Conservation (phyloP, 2,888 invertebrate genomes). For the Eucriotettix oculatus region DNA sequence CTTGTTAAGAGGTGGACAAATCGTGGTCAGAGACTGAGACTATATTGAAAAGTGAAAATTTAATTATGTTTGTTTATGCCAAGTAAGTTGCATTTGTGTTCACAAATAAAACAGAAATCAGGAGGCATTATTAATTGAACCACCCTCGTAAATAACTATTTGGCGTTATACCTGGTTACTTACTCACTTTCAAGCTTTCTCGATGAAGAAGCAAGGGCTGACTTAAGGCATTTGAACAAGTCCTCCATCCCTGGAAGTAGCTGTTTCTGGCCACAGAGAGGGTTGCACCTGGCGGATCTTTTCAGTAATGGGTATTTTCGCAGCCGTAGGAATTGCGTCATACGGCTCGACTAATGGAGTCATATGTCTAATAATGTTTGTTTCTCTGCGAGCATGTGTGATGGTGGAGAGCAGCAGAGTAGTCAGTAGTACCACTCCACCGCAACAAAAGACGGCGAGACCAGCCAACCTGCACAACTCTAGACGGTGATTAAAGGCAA, state of each 20-base stretch:
- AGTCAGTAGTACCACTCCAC: slow-evolving; percentile 27
- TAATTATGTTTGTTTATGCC: too few relatives aligned
- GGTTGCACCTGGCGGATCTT: slow-evolving; percentile 18
- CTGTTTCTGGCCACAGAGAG: slow-evolving; percentile 14
- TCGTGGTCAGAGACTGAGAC: too few relatives aligned
- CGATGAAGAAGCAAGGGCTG: too few relatives aligned
- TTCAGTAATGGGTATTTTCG: slow-evolving; percentile 16
- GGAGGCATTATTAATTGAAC: too few relatives aligned
- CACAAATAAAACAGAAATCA: too few relatives aligned
- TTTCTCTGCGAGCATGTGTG: background rate
- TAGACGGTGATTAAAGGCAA: slow-evolving; percentile 27
- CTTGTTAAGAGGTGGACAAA: too few relatives aligned
- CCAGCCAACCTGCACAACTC: slow-evolving; percentile 30
- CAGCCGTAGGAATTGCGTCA: slow-evolving; percentile 1
- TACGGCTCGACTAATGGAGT: background rate
- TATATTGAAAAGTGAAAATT: too few relatives aligned
- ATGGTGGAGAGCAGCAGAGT: slow-evolving; percentile 29
- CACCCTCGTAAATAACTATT: too few relatives aligned
- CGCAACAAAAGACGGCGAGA: slow-evolving; percentile 28
- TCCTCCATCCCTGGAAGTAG: background rate
- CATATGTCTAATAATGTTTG: background rate
- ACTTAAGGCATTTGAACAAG: background rate
- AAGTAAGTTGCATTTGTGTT: too few relatives aligned
- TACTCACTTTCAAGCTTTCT: too few relatives aligned
- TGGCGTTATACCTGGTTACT: too few relatives aligned